Base-by-base conservation (phyloP, 2,888 invertebrate genomes). In the Diadegma fenestrale region DNA sequence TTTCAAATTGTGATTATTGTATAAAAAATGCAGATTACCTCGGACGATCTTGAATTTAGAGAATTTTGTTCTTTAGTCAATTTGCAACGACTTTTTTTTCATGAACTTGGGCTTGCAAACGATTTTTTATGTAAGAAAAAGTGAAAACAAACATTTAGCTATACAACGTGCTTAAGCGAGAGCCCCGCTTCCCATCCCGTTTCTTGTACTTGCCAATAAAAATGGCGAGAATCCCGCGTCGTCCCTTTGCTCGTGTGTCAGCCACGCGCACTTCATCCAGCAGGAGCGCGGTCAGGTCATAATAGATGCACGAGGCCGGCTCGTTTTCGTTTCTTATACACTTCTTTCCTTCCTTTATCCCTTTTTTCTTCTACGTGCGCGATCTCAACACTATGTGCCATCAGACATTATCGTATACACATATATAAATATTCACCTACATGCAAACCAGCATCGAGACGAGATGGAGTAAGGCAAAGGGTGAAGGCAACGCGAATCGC, bases 241-340 rank as follows among this genome's bases (percentile, higher is more conserved):
- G 89, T 87, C 90, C 88, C 63, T 73, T 73, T 63, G 80, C 88
- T 93, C 93, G 93, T 93, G 93, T 93, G 93, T 92, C 93, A 89
- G 93, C 92, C 93, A 93, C 93, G 93, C 93, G 93, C 87, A 90
- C 91, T 90, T 43, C 89, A 85, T 85, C 85, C 80, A 88, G 68
- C 87, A 90, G 91, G n/a, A n/a, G n/a, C n/a, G n/a, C 90, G 92
- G 92, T 91, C 92, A 90, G 91, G 89, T 89, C 91, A 92, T 92
- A 93, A 93, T 93, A 89, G 92, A 93, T 92, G 91, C 93, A 92
- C 92, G 92, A 91, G 92, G 90, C 90, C 86, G 88, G 89, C 90
- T 90, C 91, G 89, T 91, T 91, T 90, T 89, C 89, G 88, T 86
- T 84, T 85, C 86, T 86, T 85, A 79, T 83, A 69, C 66, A 78